Conservation (phyloP, 2,797 vertebrate genomes). For the Ispidina picta region DNA sequence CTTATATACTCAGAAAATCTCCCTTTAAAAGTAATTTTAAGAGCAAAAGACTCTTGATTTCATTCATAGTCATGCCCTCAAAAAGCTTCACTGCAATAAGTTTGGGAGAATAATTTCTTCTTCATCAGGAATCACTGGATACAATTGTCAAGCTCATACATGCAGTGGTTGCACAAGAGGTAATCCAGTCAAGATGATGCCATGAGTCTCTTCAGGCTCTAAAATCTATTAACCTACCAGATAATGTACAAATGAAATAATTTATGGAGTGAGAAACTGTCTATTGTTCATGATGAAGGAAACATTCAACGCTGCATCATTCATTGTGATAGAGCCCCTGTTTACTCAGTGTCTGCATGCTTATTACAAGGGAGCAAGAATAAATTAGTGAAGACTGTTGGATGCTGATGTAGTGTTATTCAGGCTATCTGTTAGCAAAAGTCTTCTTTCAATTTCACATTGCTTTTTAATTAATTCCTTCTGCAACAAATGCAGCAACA, state of each 20-base stretch:
- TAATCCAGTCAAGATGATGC: not conserved
- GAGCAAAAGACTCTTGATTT: not conserved
- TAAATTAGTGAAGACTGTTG: not conserved
- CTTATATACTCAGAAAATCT: not conserved
- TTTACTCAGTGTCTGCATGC: not conserved
- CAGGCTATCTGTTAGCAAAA: not conserved
- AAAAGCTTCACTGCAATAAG: not conserved
- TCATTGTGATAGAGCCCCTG: not conserved
- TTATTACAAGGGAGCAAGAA: not conserved
- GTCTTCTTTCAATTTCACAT: not conserved
- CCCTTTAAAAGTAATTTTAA: not conserved
- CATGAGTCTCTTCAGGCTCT: not conserved
- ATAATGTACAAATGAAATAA: constrained; percentile 25
- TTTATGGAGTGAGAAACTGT: not conserved
- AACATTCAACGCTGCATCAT: not conserved
- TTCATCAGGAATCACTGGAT: not conserved
- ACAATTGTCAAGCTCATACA: not conserved
- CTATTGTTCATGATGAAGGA: not conserved
- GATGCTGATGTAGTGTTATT: not conserved
- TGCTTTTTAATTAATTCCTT: not conserved
- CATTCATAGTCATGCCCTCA: not conserved
- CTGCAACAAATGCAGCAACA: not conserved
- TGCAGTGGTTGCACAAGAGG: not conserved
- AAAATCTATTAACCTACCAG: constrained; percentile 15
- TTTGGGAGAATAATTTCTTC: not conserved